Conservation (phyloP, 23 tunicate genomes). For the Styela plicata region DNA sequence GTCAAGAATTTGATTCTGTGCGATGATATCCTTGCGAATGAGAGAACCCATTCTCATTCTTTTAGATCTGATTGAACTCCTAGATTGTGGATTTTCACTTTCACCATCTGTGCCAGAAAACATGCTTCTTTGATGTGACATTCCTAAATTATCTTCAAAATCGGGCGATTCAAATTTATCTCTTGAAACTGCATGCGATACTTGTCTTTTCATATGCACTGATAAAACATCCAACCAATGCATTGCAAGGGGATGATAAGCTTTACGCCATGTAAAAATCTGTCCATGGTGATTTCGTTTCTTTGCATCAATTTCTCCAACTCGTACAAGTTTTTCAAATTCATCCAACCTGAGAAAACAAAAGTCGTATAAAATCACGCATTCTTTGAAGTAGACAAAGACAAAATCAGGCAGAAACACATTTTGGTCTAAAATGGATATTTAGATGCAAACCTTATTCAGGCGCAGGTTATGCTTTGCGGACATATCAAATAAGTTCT, state of each 20-base stretch:
- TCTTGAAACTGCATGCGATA: neutral
- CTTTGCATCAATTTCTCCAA: neutral
- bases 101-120: neutral
- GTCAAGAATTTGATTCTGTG: neutral
- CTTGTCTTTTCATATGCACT: conserved; percentile 17
- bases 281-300: neutral
- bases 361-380: no score
- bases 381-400: no score
- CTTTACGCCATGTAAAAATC: conserved; percentile 3
- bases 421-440: no score
- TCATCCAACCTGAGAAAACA: conserved; percentile 4
- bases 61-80: neutral
- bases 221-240: conserved; percentile 30
- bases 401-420: no score
- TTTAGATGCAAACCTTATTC: no score
- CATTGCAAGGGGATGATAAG: conserved; percentile 26
- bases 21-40: neutral
- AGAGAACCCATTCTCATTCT: neutral
- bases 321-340: conserved; percentile 6
- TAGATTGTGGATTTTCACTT: neutral
- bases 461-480: no score
- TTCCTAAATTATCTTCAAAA: neutral
- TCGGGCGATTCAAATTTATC: neutral
- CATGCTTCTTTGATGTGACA: neutral
- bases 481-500: no score